These are phyloP conservation scores for Drosophila hydei DNA, from an alignment of 1,140 invertebrate genomes.

Conservation along the genomic window DNA sequence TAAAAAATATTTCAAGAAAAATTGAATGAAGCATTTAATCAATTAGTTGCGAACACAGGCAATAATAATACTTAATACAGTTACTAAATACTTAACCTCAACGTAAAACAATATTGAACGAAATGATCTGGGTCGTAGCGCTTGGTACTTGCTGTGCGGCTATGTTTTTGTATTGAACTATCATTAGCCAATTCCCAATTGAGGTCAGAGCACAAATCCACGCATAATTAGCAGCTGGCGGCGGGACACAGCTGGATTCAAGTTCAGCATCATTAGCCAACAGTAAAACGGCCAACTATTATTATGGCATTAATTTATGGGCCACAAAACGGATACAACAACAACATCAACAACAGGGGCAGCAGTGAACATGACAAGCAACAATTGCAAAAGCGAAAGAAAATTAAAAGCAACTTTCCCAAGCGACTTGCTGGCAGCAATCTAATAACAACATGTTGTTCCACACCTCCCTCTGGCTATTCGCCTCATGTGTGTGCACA, in stretches of 20 bases:
- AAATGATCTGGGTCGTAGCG: not conserved
- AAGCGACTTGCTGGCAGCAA: conserved; percentile 73
- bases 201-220: conserved; percentile 51
- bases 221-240: conserved; percentile 76
- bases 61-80: too few species aligned
- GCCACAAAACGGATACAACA: conserved; percentile 28
- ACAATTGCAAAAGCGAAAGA: conserved; percentile 54
- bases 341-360: conserved; percentile 20
- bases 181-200: conserved; percentile 34
- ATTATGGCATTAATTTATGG: conserved; percentile 78
- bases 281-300: conserved; percentile 65
- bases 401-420: conserved; percentile 79
- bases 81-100: too few species aligned
- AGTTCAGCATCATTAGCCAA: conserved; percentile 75
- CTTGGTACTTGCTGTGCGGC: not conserved
- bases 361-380: conserved; percentile 45
- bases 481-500: conserved; percentile 17
- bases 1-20: too few species aligned
- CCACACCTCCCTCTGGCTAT: not conserved
- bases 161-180: conserved; percentile 6
- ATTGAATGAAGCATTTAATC: too few species aligned
- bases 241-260: conserved; percentile 62
- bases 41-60: too few species aligned
- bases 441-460: conserved; percentile 80
- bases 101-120: not conserved